Evolutionary conservation across 2,888 invertebrate genomes (phyloP).

Genomic region (Serrognathus titanus): DNA sequence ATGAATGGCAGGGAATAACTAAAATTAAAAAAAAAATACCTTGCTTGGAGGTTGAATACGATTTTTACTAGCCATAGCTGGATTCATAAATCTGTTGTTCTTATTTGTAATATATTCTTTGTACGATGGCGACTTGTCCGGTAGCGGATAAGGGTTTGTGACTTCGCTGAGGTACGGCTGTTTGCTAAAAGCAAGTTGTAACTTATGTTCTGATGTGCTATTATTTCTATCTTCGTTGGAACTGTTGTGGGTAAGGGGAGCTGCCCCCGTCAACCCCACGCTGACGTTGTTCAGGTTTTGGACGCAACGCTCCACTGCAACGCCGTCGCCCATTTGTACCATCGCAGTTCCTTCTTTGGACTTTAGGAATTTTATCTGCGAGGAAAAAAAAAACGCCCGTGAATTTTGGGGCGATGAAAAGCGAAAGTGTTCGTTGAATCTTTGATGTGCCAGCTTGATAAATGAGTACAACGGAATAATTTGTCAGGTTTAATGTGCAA

Average conservation of each 20-base stretch:
- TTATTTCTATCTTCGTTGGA: slow-evolving; percentile 26
- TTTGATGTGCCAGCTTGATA: too few species aligned
- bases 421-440: too few species aligned
- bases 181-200: slow-evolving; percentile 78
- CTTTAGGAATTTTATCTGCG: slow-evolving; percentile 86
- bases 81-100: slow-evolving; percentile 95
- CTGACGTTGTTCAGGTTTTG: slow-evolving; percentile 92
- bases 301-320: slow-evolving; percentile 91
- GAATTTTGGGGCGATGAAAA: too few species aligned
- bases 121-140: slow-evolving; percentile 95
- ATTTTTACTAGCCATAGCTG: slow-evolving; percentile 96
- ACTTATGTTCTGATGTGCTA: slow-evolving; percentile 52
- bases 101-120: slow-evolving; percentile 95
- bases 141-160: slow-evolving; percentile 91
- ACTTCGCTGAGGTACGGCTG: slow-evolving; percentile 94
- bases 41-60: slow-evolving; percentile 95
- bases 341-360: slow-evolving; percentile 98
- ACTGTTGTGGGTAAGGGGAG: slow-evolving; percentile 38
- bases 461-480: too few species aligned
- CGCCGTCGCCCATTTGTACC: slow-evolving; percentile 97
- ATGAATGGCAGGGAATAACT: neutral
- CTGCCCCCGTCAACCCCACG: slow-evolving; percentile 68
- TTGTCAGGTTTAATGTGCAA: too few species aligned
- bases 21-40: slow-evolving; percentile 49
- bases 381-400: slow-evolving; percentile 14